Evolutionary conservation across 1,140 invertebrate species (phyloP), one percentile per base, ranked within the genome.

Genomic region (Trachymyrmex septentrionalis): DNA sequence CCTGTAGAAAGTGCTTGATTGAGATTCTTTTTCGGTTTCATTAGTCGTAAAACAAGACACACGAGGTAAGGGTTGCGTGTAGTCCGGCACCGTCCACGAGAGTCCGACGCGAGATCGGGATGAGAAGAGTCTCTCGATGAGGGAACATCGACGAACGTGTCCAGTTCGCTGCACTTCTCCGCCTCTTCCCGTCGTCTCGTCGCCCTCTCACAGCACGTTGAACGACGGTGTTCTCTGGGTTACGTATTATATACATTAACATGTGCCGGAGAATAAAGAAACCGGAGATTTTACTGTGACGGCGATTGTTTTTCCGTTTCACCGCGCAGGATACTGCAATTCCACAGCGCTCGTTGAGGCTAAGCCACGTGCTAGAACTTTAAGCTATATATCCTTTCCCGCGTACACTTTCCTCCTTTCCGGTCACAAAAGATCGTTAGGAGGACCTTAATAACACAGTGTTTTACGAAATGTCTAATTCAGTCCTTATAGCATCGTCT

Each of bases 1-100:
- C 82, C 82, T 95, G 94, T 95, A 95, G 93, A 95, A 95, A 95
- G 94, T 94, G 92, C 92, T 94, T 93, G 92, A 92, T 94, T 92
- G 91, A 94, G 89, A 94, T 93, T 87, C 63, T 73, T 72, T 87
- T 69, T 69, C 82, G 92, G 67, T 84, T 82, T 93, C 85, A 84
- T 94, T 93, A 93, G 91, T 90, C 90, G 88, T 93, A 93, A 90
- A 94, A 94, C 93, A 95, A 95, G 94, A 95, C 94, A 95, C 94
- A 94, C 94, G 94, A 95, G 94, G 94, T 94, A 94, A 95, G 92
- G 88, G 59, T 91, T 91, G 71, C 77, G 86, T 38, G 71, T 88
- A 91, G 69, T 88, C 66, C 86, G 59, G 55, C 72, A 27, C 10
- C 34, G 53, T 48, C 38, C 48, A 19, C 48, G n/a, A 85, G 21